Percentiles rank a stretch among this genome's conserved stretches.
phyloP scores from a whole-genome alignment of 2,888 invertebrate genomes.

The Himalopsyche tibetana region DNA sequence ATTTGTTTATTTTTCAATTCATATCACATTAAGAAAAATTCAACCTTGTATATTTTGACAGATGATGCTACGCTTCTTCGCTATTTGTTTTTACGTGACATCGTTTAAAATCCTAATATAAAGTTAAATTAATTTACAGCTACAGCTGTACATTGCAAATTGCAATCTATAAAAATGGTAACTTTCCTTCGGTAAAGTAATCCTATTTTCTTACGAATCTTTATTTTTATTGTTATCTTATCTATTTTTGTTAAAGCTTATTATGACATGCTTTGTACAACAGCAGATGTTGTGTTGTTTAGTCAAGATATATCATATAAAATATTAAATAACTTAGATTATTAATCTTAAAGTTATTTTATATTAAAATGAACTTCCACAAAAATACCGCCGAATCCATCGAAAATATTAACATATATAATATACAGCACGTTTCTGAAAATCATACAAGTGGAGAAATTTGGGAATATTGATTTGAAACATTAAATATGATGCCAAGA shows the following conservation, averaged over 20 bases:
- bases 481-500: too few species aligned
- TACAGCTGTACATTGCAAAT: neutral
- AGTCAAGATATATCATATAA: too few species aligned
- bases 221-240: neutral
- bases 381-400: too few species aligned
- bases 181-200: neutral
- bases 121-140: neutral
- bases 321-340: too few species aligned
- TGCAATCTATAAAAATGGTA: neutral
- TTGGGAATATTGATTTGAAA: too few species aligned
- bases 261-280: too few species aligned
- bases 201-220: neutral
- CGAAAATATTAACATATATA: too few species aligned
- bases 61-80: neutral
- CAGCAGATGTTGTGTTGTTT: too few species aligned
- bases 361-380: too few species aligned
- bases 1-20: slow-evolving; percentile 6
- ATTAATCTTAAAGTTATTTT: too few species aligned
- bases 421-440: too few species aligned
- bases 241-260: neutral
- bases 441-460: too few species aligned
- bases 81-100: neutral
- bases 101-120: neutral
- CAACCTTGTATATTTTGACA: slow-evolving; percentile 6
- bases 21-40: neutral